phyloP scores from a whole-genome alignment of 2,797 vertebrate genomes.

The Parauchenoglanis punctatus region DNA sequence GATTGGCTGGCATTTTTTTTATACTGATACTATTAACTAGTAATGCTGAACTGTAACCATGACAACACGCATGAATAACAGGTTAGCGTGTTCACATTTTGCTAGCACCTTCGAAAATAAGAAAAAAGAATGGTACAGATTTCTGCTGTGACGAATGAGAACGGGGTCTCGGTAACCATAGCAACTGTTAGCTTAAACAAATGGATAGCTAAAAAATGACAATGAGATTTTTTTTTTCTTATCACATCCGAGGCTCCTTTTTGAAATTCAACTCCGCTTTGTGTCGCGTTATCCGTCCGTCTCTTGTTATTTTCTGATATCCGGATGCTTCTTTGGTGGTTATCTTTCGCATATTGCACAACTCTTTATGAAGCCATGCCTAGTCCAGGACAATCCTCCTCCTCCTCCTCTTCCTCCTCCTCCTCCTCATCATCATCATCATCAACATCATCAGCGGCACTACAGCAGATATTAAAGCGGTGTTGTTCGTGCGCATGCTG shows the following conservation, averaged over 20 bases:
- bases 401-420: not conserved
- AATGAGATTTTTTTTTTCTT: not conserved
- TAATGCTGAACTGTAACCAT: not conserved
- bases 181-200: not conserved
- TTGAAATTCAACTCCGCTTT: not conserved
- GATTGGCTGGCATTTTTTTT: not conserved
- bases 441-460: constrained; percentile 27
- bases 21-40: not conserved
- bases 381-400: not conserved
- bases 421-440: constrained; percentile 13
- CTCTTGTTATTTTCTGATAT: not conserved
- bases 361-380: not conserved
- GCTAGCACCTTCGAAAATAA: not conserved
- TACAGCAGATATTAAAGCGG: constrained; percentile 40
- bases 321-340: not conserved
- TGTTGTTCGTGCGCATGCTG: constrained; percentile 55
- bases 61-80: not conserved
- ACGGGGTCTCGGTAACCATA: not conserved
- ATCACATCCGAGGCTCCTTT: not conserved
- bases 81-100: not conserved
- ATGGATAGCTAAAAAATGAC: not conserved
- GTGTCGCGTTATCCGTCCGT: not conserved
- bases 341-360: not conserved
- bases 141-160: not conserved
- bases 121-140: not conserved